Evolutionary conservation across 92 coral and sea anemone genomes (phyloP).

Genomic region (Ricordea florida): DNA sequence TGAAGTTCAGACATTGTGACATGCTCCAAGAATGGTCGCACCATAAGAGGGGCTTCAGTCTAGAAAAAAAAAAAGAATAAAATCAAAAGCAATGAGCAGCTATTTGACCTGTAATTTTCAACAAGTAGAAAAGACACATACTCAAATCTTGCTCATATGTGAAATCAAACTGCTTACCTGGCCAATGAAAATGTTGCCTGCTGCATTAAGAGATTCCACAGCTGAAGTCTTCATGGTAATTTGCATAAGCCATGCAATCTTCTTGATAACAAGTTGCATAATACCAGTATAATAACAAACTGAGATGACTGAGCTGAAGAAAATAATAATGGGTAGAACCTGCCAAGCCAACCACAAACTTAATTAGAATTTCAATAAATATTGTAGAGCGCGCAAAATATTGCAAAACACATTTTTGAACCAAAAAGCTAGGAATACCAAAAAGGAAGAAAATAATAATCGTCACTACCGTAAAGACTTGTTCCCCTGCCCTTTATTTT

Average conservation of each 20-base stretch:
- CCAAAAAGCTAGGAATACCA: neutral
- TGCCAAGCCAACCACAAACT: neutral
- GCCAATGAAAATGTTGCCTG: conserved; percentile 91
- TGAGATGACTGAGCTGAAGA: conserved; percentile 91
- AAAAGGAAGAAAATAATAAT: neutral
- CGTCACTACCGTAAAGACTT: too few species aligned
- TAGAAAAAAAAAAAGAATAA: neutral
- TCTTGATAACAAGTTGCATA: conserved; percentile 83
- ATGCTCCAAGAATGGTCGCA: conserved; percentile 82
- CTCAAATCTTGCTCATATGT: neutral
- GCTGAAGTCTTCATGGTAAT: conserved; percentile 85
- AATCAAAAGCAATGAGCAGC: neutral
- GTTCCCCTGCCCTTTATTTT: too few species aligned
- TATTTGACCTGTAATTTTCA: too few species aligned
- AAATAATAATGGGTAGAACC: conserved; percentile 91
- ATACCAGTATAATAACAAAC: conserved; percentile 82
- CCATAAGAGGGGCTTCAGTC: conserved; percentile 94
- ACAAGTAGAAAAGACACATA: too few species aligned
- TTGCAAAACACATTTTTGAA: too few species aligned
- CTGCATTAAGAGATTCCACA: conserved; percentile 89
- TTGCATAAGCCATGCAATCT: conserved; percentile 98
- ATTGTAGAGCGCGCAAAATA: too few species aligned
- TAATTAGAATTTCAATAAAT: too few species aligned
- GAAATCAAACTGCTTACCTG: conserved; percentile 53
- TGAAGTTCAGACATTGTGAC: conserved; percentile 95